These are phyloP conservation scores for Etia nguti DNA, from an alignment of 2,113 vertebrate genomes.

Conservation along the genomic window DNA sequence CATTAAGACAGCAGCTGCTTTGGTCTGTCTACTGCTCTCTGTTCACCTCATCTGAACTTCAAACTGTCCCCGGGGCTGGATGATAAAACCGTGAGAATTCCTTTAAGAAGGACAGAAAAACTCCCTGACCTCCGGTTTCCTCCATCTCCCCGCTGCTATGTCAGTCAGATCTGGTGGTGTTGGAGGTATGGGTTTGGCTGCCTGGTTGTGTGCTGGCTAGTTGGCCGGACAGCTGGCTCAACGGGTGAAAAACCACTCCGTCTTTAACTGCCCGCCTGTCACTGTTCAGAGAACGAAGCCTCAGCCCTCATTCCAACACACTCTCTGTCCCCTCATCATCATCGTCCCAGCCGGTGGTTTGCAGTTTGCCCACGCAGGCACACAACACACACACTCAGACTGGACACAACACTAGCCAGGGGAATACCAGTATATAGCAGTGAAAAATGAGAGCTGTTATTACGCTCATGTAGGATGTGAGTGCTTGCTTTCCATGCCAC, in stretches of 20 bases:
- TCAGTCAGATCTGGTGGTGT: conserved; percentile 35
- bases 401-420: conserved; percentile 41
- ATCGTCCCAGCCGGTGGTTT: conserved; percentile 27
- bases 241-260: conserved; percentile 18
- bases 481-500: conserved; percentile 37
- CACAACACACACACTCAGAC: conserved; percentile 16
- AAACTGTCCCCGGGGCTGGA: neutral
- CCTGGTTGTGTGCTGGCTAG: conserved; percentile 17
- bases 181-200: conserved; percentile 40
- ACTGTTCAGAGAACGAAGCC: conserved; percentile 18
- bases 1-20: neutral
- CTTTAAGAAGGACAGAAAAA: conserved; percentile 37
- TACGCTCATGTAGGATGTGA: conserved; percentile 44
- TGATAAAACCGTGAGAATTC: conserved; percentile 10
- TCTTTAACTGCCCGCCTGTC: conserved; percentile 29
- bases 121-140: conserved; percentile 51
- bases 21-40: neutral
- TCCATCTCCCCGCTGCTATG: conserved; percentile 29
- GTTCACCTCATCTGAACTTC: conserved; percentile 27
- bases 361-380: conserved; percentile 32
- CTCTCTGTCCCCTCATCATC: conserved; percentile 25
- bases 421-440: conserved; percentile 49
- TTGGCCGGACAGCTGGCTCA: conserved; percentile 36
- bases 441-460: conserved; percentile 55
- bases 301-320: conserved; percentile 49